These are phyloP conservation scores for Spermophilus dauricus DNA, from an alignment of 2,113 vertebrate genomes.

Conservation along the genomic window DNA sequence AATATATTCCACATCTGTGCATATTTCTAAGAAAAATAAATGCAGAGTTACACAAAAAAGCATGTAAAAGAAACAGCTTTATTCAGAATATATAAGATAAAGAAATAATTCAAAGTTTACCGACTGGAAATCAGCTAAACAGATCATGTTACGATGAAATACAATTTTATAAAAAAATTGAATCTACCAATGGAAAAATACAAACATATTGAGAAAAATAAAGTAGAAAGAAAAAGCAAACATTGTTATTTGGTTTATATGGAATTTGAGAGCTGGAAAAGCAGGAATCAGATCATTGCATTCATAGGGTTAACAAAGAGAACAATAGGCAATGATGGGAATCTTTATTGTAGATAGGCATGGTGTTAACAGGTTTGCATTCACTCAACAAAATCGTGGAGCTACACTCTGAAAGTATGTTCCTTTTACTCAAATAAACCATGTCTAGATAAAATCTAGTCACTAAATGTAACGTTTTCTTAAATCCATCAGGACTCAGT, in stretches of 20 bases:
- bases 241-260: neutral
- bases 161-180: neutral
- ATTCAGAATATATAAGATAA: neutral
- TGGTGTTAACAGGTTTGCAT: neutral
- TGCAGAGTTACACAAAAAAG: neutral
- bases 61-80: neutral
- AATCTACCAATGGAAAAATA: neutral
- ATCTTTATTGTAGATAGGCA: neutral
- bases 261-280: neutral
- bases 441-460: neutral
- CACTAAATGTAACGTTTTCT: neutral
- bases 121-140: neutral
- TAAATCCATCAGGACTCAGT: neutral
- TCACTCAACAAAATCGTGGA: neutral
- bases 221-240: neutral
- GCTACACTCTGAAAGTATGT: neutral
- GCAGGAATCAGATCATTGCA: neutral
- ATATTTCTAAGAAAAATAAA: neutral
- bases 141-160: neutral
- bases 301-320: neutral
- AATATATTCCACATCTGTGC: neutral
- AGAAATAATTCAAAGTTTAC: neutral
- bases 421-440: neutral
- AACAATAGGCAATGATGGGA: neutral
- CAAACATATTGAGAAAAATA: neutral